Base-by-base conservation (phyloP, 2,888 invertebrate genomes). In the Tenthredo scrophulariae region DNA sequence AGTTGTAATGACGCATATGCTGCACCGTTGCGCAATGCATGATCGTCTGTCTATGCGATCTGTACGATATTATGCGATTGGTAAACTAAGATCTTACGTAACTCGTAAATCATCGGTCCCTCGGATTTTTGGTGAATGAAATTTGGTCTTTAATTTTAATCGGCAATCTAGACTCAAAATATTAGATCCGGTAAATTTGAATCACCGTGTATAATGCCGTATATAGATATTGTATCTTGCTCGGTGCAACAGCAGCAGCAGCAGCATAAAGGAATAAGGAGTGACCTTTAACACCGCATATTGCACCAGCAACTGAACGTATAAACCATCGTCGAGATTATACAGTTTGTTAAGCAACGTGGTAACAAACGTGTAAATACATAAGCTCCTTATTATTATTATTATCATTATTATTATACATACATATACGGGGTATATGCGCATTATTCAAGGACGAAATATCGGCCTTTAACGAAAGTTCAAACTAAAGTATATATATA, bases 271-370 rank as follows among this genome's bases (percentile, higher is more conserved):
- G 67, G 67, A 67, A 6, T 67, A 33, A 18, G 33, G 10, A 33
- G 33, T 67, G 74, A 74, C 74, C 74, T 74, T 74, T 74, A 43
- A 74, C 74, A 74, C 74, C 74, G 37, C 37, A 33, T 67, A 43
- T 74, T 74, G 74, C 74, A 74, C 67, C 67, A 33, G 33, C 33
- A 33, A 67, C 33, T 18, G 29, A 26, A 33, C 29, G 33, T 29
- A 29, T 67, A 33, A 26, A 67, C 33, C 67, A 29, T 26, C 67
- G 67, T 33, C 33, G 33, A 29, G 62, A 29, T 46, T 15, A 46
- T 46, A 26, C 26, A 62, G 22, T 26, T 62, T 33, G 33, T 67
- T 67, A 33, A 67, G 67, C 67, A 67, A 67, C 33, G 33, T 65
- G 26, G 65, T 67, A 67, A 67, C 67, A 13, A 29, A 62, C 26